A percentile compares a stretch with the other conserved stretches of the same genome.
phyloP scores from a whole-genome alignment of 2,113 vertebrate species.

The Microtus montanus region DNA sequence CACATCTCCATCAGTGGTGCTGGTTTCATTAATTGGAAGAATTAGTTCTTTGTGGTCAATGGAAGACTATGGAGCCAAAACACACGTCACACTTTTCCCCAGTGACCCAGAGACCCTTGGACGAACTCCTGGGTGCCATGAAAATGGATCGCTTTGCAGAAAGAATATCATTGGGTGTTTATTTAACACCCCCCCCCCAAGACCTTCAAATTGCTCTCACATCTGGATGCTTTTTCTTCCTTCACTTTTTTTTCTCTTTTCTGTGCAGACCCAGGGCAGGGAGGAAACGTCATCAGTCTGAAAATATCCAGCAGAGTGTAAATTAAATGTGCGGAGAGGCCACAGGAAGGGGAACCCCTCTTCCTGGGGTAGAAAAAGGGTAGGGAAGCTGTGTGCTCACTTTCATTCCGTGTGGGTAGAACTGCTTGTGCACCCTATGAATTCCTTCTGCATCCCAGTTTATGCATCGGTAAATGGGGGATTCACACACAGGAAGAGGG shows the following conservation, averaged over 20 bases:
- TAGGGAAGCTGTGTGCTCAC: neutral
- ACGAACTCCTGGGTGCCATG: conserved; percentile 86
- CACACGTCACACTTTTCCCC: conserved; percentile 82
- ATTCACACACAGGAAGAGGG: neutral
- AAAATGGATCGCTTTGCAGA: conserved; percentile 86
- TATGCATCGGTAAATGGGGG: neutral
- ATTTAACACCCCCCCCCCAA: conserved; percentile 80
- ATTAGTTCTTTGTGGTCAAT: conserved; percentile 86
- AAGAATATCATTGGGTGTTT: conserved; percentile 86
- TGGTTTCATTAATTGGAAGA: conserved; percentile 88
- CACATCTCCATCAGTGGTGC: conserved; percentile 80
- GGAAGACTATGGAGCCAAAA: conserved; percentile 83
- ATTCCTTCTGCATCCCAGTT: neutral
- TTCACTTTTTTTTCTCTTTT: conserved; percentile 54
- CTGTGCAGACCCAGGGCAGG: conserved; percentile 69
- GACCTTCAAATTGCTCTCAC: conserved; percentile 83
- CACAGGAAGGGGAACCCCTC: neutral
- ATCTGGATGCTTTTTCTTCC: conserved; percentile 85
- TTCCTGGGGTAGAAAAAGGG: neutral
- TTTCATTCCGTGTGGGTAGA: neutral
- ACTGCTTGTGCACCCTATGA: neutral
- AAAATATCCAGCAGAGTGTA: conserved; percentile 79
- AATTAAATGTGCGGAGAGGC: conserved; percentile 69
- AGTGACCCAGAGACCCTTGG: conserved; percentile 86
- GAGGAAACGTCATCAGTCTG: conserved; percentile 82